Evolutionary conservation across 2,113 vertebrate genomes (phyloP).

Genomic region (human): DNA sequence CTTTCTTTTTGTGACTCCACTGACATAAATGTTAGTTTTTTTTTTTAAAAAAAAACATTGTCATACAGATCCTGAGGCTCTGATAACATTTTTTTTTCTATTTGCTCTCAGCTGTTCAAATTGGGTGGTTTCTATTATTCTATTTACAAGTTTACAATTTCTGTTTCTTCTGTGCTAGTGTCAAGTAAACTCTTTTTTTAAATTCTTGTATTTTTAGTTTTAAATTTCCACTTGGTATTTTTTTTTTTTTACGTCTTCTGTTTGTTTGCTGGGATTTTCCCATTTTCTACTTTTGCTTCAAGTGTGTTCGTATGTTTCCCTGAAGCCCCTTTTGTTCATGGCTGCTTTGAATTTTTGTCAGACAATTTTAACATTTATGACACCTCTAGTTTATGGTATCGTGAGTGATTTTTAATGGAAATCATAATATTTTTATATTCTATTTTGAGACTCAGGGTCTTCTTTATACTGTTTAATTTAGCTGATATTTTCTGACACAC

Average conservation of each 20-base stretch:
- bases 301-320: fast-evolving
- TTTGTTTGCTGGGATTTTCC: neutral
- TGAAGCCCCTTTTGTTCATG: too few relatives aligned
- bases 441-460: neutral
- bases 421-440: neutral
- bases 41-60: too few relatives aligned
- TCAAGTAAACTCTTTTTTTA: neutral
- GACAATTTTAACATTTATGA: neutral
- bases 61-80: fast-evolving
- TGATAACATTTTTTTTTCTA: fast-evolving
- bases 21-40: fast-evolving
- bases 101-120: neutral
- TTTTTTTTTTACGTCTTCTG: too few relatives aligned
- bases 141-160: neutral
- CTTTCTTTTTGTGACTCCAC: neutral
- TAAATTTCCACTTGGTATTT: neutral
- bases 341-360: neutral
- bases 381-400: neutral
- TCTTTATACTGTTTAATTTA: too few relatives aligned
- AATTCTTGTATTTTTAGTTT: neutral
- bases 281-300: neutral
- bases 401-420: neutral
- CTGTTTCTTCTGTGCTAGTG: too few relatives aligned
- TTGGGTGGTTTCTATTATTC: neutral
- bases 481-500: neutral